Evolutionary conservation across 2,888 invertebrate species (phyloP).

Genomic region (Drosophila picticornis): DNA sequence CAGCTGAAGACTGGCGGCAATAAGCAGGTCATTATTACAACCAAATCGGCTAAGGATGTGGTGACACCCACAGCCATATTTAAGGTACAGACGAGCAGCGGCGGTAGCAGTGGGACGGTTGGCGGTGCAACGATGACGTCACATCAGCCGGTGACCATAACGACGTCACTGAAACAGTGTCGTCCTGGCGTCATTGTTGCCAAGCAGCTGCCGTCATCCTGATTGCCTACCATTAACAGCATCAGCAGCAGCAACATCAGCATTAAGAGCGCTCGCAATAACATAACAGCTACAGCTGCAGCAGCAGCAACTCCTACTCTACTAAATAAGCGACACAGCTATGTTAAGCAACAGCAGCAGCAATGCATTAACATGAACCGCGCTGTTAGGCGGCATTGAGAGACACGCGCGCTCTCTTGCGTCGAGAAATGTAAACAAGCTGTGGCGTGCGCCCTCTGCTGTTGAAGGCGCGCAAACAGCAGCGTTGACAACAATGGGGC

Average conservation of each 20-base stretch:
- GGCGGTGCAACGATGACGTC: slow-evolving; percentile 39
- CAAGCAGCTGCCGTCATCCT: slow-evolving; percentile 90
- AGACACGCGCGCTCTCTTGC: neutral
- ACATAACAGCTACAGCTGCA: slow-evolving; percentile 41
- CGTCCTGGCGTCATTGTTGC: slow-evolving; percentile 96
- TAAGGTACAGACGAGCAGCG: slow-evolving; percentile 78
- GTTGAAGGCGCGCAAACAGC: slow-evolving; percentile 16
- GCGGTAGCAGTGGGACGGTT: slow-evolving; percentile 8
- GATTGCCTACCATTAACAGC: slow-evolving; percentile 85
- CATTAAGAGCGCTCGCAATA: slow-evolving; percentile 14
- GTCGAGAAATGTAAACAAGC: neutral
- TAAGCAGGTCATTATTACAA: slow-evolving; percentile 82
- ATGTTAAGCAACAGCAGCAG: slow-evolving; percentile 53
- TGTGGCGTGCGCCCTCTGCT: slow-evolving; percentile 12
- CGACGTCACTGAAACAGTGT: slow-evolving; percentile 87
- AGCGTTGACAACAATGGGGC: slow-evolving; percentile 19
- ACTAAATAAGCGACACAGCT: slow-evolving; percentile 42
- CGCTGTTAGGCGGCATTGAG: slow-evolving; percentile 46
- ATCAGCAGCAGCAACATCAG: slow-evolving; percentile 33
- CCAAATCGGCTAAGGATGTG: slow-evolving; percentile 71
- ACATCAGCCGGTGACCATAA: slow-evolving; percentile 76
- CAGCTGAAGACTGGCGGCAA: slow-evolving; percentile 86
- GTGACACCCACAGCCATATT: slow-evolving; percentile 83
- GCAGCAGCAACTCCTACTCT: slow-evolving; percentile 47
- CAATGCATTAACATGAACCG: slow-evolving; percentile 52